Conservation (phyloP, 2,797 vertebrate genomes). For the Coccyzus lansbergi region DNA sequence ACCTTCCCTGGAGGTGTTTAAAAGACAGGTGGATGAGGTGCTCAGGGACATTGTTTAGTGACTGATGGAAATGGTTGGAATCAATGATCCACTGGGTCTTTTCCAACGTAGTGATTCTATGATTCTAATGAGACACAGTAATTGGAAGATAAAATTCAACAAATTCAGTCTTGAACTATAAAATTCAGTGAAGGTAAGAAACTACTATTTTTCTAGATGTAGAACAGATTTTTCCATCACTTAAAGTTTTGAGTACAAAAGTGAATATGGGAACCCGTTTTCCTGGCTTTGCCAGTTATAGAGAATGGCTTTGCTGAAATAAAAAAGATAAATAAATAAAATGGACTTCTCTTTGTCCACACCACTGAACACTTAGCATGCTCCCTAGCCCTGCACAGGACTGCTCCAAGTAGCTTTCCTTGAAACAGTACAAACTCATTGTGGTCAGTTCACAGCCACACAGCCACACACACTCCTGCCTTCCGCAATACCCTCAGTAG, state of each 20-base stretch:
- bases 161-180: not conserved
- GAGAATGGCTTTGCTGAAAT: not conserved
- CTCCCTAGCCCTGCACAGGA: not conserved
- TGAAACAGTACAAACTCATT: accelerated
- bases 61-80: no score
- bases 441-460: not conserved
- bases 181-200: not conserved
- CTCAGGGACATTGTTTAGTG: no score
- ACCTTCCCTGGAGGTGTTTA: no score
- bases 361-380: not conserved
- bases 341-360: not conserved
- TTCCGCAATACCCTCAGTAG: not conserved
- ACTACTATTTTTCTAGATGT: not conserved
- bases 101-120: no score
- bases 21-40: no score
- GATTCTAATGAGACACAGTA: not conserved
- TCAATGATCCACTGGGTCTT: no score
- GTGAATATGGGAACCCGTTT: not conserved
- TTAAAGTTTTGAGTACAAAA: not conserved
- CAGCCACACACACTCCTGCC: accelerated
- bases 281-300: accelerated
- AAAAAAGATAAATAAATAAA: not conserved
- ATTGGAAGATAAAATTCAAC: not conserved
- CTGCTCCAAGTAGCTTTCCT: not conserved
- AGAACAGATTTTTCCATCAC: not conserved